Base-by-base conservation (phyloP, 2,113 vertebrate species). In the Nanorana parkeri region DNA sequence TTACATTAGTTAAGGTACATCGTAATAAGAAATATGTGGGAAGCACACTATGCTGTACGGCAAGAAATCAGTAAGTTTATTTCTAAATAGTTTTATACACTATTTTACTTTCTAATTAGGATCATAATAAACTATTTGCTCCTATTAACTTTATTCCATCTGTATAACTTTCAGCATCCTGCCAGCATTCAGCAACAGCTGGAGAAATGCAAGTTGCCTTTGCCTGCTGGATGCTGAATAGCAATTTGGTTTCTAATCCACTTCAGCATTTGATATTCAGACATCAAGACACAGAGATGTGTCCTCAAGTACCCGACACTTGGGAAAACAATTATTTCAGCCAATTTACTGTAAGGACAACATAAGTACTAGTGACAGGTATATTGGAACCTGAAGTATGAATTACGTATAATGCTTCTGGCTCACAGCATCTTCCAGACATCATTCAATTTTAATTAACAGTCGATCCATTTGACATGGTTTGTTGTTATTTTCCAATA, bases 361-460 rank as follows among this genome's bases (percentile, higher is more conserved):
- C 63, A 52, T 66, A 75, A 68, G 72, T 54, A 51, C 52, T 29
- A 76, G 54, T 76, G 72, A 76, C 80, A 68, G 60, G 64, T 83
- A 68, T 83, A 75, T 76, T 68, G 63, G 23, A 75, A 26, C n/a
- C 52, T 60, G 17, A 55, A 83, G 63, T 67, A 41, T 74, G 72
- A 68, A 76, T 83, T 83, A 68, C 61, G 76, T 60, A 47, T 76
- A 81, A 61, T 81, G 80, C 80, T 73, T 55, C 61, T 65, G 23
- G 80, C 80, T 76, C 54, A 68, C 55, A 76, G 28, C 54, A 75
- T 82, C 69, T 80, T 80, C 54, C 66, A 69, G 72, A 67, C 71
- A 83, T 83, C 80, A 83, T 83, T 76, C 61, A 76, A 74, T 83
- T 83, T 75, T 58, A 65, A 81, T 81, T 74, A 83, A 68, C 54